These are phyloP conservation scores for Sminthurinus signatus DNA, from an alignment of 1,140 invertebrate species.

Conservation along the genomic window DNA sequence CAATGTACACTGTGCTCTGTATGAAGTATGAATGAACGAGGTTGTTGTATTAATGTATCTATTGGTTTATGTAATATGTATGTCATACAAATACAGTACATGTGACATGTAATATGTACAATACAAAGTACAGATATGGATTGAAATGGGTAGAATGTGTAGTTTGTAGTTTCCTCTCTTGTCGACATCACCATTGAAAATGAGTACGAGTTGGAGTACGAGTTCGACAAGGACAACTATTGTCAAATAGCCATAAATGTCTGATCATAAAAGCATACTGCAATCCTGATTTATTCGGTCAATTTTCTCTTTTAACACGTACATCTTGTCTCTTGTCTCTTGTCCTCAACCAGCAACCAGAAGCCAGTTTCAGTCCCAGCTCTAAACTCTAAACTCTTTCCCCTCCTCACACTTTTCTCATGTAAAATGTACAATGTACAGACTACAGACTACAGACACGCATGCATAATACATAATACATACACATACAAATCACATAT, in stretches of 20 bases:
- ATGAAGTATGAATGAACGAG: no score
- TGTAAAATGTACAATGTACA: no score
- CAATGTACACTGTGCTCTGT: no score
- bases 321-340: background rate
- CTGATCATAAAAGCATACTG: slow-evolving; percentile 17
- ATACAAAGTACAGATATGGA: background rate
- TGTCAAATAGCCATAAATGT: slow-evolving; percentile 17
- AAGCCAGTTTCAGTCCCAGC: background rate
- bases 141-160: no score
- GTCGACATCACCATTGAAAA: background rate
- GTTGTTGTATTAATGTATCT: no score
- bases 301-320: slow-evolving; percentile 9
- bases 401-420: background rate
- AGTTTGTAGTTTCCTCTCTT: background rate
- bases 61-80: no score
- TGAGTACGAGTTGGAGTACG: background rate
- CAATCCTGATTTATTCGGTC: slow-evolving; percentile 20
- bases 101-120: no score
- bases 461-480: no score
- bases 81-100: no score
- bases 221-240: background rate
- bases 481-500: background rate
- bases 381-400: background rate
- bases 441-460: no score
- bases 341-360: background rate